phyloP scores from a whole-genome alignment of 2,888 invertebrate genomes.

The Notodonta ziczac region DNA sequence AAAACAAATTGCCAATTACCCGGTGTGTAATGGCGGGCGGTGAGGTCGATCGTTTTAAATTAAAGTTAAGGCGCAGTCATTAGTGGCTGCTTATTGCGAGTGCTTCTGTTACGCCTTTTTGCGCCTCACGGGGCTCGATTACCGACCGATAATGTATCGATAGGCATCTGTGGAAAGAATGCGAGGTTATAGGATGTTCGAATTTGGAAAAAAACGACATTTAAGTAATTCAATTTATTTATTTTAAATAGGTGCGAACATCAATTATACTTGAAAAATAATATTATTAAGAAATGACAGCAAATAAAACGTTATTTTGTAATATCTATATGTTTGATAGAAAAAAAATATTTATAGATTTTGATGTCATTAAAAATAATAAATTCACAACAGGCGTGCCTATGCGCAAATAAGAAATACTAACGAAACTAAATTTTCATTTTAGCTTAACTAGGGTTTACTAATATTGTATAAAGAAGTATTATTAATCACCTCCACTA shows the following conservation, averaged over 20 bases:
- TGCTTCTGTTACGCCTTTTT: constrained; percentile 82
- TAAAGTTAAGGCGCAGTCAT: constrained; percentile 73
- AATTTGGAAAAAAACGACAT: constrained; percentile 1
- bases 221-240: background rate
- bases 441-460: too few species aligned
- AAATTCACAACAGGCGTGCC: too few species aligned
- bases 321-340: too few species aligned
- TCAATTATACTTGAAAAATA: background rate
- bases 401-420: too few species aligned
- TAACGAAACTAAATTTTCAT: too few species aligned
- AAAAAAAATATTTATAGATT: too few species aligned
- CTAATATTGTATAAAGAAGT: too few species aligned
- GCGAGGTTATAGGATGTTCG: constrained; percentile 54
- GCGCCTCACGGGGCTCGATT: constrained; percentile 65
- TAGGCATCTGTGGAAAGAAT: constrained; percentile 63
- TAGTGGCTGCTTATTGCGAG: constrained; percentile 63
- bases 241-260: background rate
- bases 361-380: too few species aligned
- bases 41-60: constrained; percentile 62
- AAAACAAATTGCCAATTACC: constrained; percentile 70
- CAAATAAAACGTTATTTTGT: too few species aligned
- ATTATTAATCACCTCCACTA: too few species aligned
- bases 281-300: too few species aligned
- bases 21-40: constrained; percentile 51
- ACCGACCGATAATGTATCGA: constrained; percentile 71